Evolutionary conservation across 2,888 invertebrate species (phyloP).

Genomic region (Camponotus fellah): DNA sequence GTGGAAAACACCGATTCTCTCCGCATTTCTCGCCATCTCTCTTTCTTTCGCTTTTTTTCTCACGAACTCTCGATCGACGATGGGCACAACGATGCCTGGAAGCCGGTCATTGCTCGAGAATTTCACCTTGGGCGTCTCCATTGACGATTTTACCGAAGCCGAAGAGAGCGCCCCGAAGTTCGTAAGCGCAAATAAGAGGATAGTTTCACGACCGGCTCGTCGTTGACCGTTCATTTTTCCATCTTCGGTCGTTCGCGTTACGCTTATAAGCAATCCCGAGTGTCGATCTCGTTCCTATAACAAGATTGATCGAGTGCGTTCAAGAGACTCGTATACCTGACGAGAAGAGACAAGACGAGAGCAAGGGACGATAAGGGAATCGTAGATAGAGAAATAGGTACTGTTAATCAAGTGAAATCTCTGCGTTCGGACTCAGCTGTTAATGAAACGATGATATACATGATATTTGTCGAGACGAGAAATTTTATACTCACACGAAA

Average conservation of each 20-base stretch:
- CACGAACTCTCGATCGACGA: slow-evolving; percentile 29
- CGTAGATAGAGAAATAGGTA: slow-evolving; percentile 22
- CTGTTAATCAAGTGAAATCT: slow-evolving; percentile 66
- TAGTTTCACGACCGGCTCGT: slow-evolving; percentile 75
- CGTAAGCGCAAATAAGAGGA: slow-evolving; percentile 68
- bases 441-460: slow-evolving; percentile 64
- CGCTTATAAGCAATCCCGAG: slow-evolving; percentile 69
- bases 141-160: slow-evolving; percentile 72
- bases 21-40: slow-evolving; percentile 57
- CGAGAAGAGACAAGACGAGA: slow-evolving; percentile 38
- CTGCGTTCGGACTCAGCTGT: slow-evolving; percentile 64
- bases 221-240: slow-evolving; percentile 69
- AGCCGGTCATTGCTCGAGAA: slow-evolving; percentile 60
- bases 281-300: slow-evolving; percentile 70
- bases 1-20: slow-evolving; percentile 71
- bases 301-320: slow-evolving; percentile 68
- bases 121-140: slow-evolving; percentile 67
- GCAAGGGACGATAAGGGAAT: slow-evolving; percentile 8
- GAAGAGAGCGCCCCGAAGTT: slow-evolving; percentile 55
- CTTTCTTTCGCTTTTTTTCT: slow-evolving; percentile 42
- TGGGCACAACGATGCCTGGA: slow-evolving; percentile 38
- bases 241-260: slow-evolving; percentile 64
- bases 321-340: slow-evolving; percentile 25
- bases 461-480: slow-evolving; percentile 54
- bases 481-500: slow-evolving; percentile 50